Evolutionary conservation across 2,888 invertebrate genomes (phyloP), one percentile per base, ranked within the genome.

Genomic region (Allolobophora icterica): DNA sequence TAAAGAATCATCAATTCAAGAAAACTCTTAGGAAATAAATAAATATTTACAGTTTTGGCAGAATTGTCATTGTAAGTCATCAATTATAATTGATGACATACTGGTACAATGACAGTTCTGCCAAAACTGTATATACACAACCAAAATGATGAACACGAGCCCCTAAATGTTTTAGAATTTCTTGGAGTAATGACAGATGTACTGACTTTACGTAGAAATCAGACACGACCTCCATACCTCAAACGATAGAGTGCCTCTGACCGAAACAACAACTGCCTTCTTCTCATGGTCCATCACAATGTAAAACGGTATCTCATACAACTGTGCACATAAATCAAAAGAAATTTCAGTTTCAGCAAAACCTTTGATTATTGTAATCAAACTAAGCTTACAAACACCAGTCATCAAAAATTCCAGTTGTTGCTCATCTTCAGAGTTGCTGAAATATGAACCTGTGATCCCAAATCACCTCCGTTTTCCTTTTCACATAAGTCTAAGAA

Each of bases 231-330:
- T 71, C n/a, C 71, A n/a, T 92, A 95, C 95, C 93, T 93, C 93
- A 13, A 95, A 92, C 0, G 98, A 98, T 93, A 98, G 96, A 2
- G 98, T 98, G 4, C 98, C 98, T 91, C 98, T 96, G 91, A 98
- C 97, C 6, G 97, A 97, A 52, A 98, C 96, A 87, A 98, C 98
- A 91, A 98, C 97, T 93, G 97, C 97, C 92, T 97, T 96, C 0
- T 97, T 97, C 93, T 97, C 97, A 94, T 98, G 97, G 95, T 98
- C 98, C 13, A 97, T 97, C 92, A 97, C 97, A 92, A 98, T 97
- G 95, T 97, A 97, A 95, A 98, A 98, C 89, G 98, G 98, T 91
- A 94, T 94, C 92, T 95, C 94, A 92, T 94, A 95, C 93, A 97
- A 96, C 97, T 98, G 95, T 42, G 19, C 24, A 87, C 35, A 87